Percentiles rank a stretch among this genome's conserved stretches.
These are phyloP conservation scores for Myopa testacea DNA, from an alignment of 2,888 invertebrate species.

Conservation along the genomic window DNA sequence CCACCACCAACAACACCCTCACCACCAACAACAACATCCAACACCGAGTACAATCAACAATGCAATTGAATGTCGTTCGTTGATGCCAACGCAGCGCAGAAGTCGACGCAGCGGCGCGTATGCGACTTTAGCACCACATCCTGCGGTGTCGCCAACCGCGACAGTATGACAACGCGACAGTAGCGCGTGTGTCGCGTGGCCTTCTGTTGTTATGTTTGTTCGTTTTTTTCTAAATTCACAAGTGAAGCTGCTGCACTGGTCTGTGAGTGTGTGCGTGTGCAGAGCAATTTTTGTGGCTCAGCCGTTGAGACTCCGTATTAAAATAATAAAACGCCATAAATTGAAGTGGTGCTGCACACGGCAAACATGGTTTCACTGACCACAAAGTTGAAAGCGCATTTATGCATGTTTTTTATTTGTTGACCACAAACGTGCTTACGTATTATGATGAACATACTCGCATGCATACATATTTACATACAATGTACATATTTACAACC, in stretches of 20 bases:
- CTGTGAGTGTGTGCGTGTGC: background rate
- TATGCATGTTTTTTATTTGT: no score
- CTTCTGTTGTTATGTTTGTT: background rate
- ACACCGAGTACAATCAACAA: no score
- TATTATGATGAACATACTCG: no score
- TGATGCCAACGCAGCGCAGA: background rate
- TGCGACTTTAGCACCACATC: background rate
- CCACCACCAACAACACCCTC: background rate
- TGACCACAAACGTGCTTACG: no score
- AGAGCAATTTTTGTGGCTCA: conserved; percentile 2
- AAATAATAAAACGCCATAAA: background rate
- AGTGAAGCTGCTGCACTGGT: background rate
- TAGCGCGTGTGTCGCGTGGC: no score
- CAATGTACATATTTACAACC: background rate
- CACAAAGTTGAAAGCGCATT: background rate
- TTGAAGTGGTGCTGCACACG: background rate
- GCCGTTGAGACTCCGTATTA: background rate
- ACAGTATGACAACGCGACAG: no score
- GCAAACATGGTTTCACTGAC: background rate
- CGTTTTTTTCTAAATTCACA: background rate
- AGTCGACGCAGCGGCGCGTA: background rate
- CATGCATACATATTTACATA: no score
- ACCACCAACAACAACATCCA: background rate
- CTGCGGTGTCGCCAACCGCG: background rate
- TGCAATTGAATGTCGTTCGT: no score